phyloP scores from a whole-genome alignment of 2,888 invertebrate genomes.

The Phorcus lineatus region DNA sequence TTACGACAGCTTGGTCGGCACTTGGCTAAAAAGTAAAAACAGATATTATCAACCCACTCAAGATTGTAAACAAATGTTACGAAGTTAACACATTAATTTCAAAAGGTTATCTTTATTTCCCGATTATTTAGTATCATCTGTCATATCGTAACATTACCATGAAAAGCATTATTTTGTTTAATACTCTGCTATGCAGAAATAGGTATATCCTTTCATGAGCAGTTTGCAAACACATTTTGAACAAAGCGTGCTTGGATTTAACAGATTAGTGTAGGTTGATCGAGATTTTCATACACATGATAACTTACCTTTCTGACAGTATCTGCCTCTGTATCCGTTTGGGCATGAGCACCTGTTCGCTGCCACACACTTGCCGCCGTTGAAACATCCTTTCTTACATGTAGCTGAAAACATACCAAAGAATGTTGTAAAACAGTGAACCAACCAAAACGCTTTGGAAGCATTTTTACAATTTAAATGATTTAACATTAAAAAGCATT shows the following conservation, averaged over 20 bases:
- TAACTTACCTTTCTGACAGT: constrained; percentile 58
- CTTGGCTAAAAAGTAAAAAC: constrained; percentile 79
- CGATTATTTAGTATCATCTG: no score
- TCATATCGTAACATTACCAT: no score
- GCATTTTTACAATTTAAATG: background rate
- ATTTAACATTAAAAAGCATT: background rate
- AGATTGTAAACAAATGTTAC: background rate
- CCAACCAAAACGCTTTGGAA: background rate
- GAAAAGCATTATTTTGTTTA: no score
- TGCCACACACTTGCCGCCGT: constrained; percentile 67
- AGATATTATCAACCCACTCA: background rate
- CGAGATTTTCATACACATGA: background rate
- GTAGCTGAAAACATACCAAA: constrained; percentile 50
- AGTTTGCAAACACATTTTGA: no score
- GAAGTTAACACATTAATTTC: no score
- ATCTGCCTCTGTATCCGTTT: constrained; percentile 56
- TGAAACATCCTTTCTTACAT: constrained; percentile 60
- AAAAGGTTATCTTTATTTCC: no score
- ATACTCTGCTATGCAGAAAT: no score
- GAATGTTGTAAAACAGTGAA: background rate
- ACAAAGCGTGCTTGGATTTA: no score
- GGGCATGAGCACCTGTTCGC: constrained; percentile 65
- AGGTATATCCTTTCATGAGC: no score
- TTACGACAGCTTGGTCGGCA: constrained; percentile 87
- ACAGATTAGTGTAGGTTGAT: no score